These are phyloP conservation scores for Myathropa florea DNA, from an alignment of 2,888 invertebrate species.

Conservation along the genomic window DNA sequence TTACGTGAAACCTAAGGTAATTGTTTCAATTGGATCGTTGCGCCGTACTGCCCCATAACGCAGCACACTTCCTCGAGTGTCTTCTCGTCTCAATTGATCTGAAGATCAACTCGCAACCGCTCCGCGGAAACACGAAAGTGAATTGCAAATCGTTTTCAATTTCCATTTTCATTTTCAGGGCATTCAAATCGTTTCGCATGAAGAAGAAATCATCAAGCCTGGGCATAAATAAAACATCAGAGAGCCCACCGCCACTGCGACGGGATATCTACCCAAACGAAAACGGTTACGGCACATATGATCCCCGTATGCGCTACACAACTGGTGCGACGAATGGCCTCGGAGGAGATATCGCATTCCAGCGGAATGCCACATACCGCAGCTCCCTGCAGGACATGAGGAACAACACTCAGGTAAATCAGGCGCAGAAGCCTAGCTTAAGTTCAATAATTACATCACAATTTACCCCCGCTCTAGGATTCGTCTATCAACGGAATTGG, in stretches of 20 bases:
- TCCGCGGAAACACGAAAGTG: neutral
- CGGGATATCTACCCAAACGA: slow-evolving; percentile 71
- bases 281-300: slow-evolving; percentile 74
- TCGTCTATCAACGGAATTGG: slow-evolving; percentile 63
- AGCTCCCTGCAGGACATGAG: slow-evolving; percentile 78
- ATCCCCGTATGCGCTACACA: slow-evolving; percentile 74
- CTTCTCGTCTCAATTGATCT: slow-evolving; percentile 21
- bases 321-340: slow-evolving; percentile 65
- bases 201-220: slow-evolving; percentile 80
- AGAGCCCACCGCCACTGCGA: slow-evolving; percentile 79
- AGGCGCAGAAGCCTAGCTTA: neutral
- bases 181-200: slow-evolving; percentile 78
- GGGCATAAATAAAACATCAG: slow-evolving; percentile 80
- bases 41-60: slow-evolving; percentile 15
- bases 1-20: slow-evolving; percentile 32
- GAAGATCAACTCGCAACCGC: slow-evolving; percentile 7
- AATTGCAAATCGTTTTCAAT: slow-evolving; percentile 4
- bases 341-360: slow-evolving; percentile 72
- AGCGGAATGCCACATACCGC: slow-evolving; percentile 75
- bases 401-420: slow-evolving; percentile 72
- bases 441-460: neutral
- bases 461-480: slow-evolving; percentile 4
- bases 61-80: slow-evolving; percentile 60
- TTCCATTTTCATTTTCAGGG: slow-evolving; percentile 73
- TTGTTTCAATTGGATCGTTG: slow-evolving; percentile 52